Evolutionary conservation across 2,797 vertebrate genomes (phyloP).

Genomic region (Astyanax mexicanus): DNA sequence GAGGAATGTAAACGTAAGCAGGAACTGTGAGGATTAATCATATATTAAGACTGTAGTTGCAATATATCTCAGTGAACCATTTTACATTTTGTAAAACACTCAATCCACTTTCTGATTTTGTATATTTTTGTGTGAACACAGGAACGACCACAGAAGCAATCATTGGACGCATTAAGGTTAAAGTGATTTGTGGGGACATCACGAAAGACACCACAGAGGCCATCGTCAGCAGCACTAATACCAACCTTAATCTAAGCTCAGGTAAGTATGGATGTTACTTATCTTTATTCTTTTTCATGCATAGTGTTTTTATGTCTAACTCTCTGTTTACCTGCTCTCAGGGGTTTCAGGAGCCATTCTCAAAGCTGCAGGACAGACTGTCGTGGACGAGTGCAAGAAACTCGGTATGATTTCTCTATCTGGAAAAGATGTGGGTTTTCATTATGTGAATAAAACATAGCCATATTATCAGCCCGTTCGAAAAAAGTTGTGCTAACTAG

Average conservation of each 20-base stretch:
- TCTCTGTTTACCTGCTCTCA: conserved; percentile 30
- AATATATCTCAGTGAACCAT: neutral
- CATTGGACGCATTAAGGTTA: conserved; percentile 62
- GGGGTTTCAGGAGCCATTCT: conserved; percentile 69
- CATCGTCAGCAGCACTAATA: conserved; percentile 67
- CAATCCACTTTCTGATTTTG: neutral
- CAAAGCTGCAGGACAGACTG: conserved; percentile 64
- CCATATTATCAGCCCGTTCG: too few species aligned
- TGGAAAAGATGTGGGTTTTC: too few species aligned
- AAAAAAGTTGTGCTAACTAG: too few species aligned
- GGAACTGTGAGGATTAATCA: too few species aligned
- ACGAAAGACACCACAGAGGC: conserved; percentile 63
- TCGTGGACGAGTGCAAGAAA: conserved; percentile 63
- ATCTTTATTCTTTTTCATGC: neutral
- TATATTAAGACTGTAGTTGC: too few species aligned
- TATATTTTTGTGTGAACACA: conserved; percentile 10
- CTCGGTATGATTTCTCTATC: conserved; percentile 54
- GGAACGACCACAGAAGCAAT: conserved; percentile 45
- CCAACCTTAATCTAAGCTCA: conserved; percentile 57
- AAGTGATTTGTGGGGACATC: conserved; percentile 64
- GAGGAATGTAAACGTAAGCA: too few species aligned
- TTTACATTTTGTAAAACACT: neutral
- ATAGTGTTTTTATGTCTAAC: too few species aligned
- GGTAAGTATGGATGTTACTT: conserved; percentile 39
- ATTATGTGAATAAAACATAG: too few species aligned